These are phyloP conservation scores for Micromys minutus DNA, from an alignment of 2,113 vertebrate genomes.

Conservation along the genomic window DNA sequence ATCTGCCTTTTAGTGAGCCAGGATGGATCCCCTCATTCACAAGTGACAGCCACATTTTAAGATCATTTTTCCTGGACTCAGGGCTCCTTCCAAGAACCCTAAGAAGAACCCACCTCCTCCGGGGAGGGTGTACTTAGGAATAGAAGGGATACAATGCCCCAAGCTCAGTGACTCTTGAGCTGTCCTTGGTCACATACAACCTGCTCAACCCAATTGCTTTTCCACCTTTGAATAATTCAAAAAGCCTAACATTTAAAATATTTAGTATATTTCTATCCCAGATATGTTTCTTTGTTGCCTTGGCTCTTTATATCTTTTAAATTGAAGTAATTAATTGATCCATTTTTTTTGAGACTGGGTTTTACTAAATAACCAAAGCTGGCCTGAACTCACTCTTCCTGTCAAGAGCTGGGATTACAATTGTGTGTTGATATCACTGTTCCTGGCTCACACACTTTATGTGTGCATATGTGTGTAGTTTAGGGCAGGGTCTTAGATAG, in stretches of 20 bases:
- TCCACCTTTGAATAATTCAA: neutral
- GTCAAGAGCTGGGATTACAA: neutral
- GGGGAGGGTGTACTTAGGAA: neutral
- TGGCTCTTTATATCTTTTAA: neutral
- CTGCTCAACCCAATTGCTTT: neutral
- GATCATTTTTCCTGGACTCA: neutral
- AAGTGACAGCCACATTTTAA: constrained; percentile 46
- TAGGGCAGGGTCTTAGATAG: neutral
- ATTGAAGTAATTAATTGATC: neutral
- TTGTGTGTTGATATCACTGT: too few species aligned
- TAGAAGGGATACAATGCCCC: neutral
- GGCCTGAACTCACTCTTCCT: neutral
- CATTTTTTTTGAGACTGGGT: neutral
- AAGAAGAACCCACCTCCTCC: neutral
- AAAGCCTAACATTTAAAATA: neutral
- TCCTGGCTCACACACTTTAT: neutral
- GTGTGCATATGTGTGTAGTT: neutral
- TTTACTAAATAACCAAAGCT: neutral
- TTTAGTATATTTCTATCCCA: neutral
- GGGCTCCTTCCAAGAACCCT: constrained; percentile 34
- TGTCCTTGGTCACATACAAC: neutral
- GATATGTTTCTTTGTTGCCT: constrained; percentile 21
- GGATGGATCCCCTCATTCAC: neutral
- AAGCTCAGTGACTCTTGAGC: neutral
- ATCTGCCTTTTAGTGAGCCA: neutral